Evolutionary conservation across 2,888 invertebrate genomes (phyloP).

Genomic region (Micoletzkya japonica): DNA sequence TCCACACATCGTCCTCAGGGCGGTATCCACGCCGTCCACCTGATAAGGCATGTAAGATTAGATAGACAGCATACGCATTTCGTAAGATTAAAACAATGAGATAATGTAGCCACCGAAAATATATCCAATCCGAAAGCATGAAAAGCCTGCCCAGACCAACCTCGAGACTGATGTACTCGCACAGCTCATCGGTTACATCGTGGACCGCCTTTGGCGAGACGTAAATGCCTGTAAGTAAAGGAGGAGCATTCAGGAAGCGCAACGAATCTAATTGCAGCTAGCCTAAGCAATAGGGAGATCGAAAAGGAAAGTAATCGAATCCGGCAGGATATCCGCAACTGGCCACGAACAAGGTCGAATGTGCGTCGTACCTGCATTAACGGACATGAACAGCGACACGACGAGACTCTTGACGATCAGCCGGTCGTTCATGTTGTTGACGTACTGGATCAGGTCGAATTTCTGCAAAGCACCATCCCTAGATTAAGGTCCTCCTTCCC

Average conservation of each 20-base stretch:
- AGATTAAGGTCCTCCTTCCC: no score
- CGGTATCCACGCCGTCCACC: slow-evolving; percentile 30
- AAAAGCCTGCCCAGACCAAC: no score
- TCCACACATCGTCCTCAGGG: slow-evolving; percentile 35
- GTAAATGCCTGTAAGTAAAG: slow-evolving; percentile 26
- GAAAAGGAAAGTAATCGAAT: not conserved
- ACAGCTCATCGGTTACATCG: slow-evolving; percentile 30
- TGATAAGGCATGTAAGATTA: no score
- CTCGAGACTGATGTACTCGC: slow-evolving; percentile 29
- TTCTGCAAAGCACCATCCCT: slow-evolving; percentile 1
- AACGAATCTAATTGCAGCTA: not conserved
- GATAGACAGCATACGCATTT: no score
- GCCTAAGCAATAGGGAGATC: not conserved
- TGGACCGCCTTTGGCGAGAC: slow-evolving; percentile 32
- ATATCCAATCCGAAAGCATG: no score
- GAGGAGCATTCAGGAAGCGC: no score
- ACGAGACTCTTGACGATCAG: slow-evolving; percentile 24
- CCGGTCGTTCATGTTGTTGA: slow-evolving; percentile 16
- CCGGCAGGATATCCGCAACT: not conserved
- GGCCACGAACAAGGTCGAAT: not conserved
- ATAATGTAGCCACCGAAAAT: no score
- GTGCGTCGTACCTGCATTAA: slow-evolving; percentile 17
- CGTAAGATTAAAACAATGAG: no score
- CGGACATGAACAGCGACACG: slow-evolving; percentile 8
- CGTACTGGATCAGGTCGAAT: slow-evolving; percentile 16